These are phyloP conservation scores for Mastigias papua DNA, from an alignment of 30 jellyfish, hydroid and myxozoan species.

Conservation along the genomic window DNA sequence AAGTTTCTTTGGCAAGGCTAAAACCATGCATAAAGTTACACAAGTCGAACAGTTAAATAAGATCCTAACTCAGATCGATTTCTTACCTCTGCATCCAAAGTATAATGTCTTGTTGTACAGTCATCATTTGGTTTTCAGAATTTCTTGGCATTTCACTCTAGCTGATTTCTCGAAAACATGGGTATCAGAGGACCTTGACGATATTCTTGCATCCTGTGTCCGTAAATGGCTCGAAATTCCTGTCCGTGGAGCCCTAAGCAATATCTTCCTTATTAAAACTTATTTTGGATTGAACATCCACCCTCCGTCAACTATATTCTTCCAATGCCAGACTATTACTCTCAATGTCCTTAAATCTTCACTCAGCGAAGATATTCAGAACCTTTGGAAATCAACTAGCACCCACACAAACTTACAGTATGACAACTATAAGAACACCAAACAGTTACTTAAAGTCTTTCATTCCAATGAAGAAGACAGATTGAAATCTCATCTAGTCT, in stretches of 20 bases:
- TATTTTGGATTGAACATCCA: neutral
- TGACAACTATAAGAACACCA: slow-evolving; percentile 24
- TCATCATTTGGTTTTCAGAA: slow-evolving; percentile 16
- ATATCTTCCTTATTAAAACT: neutral
- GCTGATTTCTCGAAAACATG: slow-evolving; percentile 40
- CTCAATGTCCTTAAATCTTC: slow-evolving; percentile 17
- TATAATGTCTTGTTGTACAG: neutral
- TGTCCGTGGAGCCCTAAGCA: slow-evolving; percentile 20
- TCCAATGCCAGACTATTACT: slow-evolving; percentile 35
- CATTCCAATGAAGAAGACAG: slow-evolving; percentile 10
- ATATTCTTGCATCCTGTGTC: neutral
- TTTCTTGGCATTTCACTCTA: slow-evolving; percentile 37
- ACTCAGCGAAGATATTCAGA: neutral
- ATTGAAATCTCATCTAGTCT: neutral
- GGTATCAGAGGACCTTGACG: slow-evolving; percentile 30
- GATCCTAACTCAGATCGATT: neutral
- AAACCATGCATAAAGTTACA: neutral
- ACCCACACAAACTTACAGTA: slow-evolving; percentile 6
- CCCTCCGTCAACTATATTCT: slow-evolving; percentile 8
- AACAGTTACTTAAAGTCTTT: slow-evolving; percentile 17
- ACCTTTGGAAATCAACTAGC: slow-evolving; percentile 41
- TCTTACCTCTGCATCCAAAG: slow-evolving; percentile 18
- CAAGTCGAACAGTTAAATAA: neutral
- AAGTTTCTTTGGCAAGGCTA: neutral
- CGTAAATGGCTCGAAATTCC: slow-evolving; percentile 40